A percentile compares a stretch with the other conserved stretches of the same genome.
These are phyloP conservation scores for Philopedon plagiatum DNA, from an alignment of 2,888 invertebrate genomes.

Conservation along the genomic window DNA sequence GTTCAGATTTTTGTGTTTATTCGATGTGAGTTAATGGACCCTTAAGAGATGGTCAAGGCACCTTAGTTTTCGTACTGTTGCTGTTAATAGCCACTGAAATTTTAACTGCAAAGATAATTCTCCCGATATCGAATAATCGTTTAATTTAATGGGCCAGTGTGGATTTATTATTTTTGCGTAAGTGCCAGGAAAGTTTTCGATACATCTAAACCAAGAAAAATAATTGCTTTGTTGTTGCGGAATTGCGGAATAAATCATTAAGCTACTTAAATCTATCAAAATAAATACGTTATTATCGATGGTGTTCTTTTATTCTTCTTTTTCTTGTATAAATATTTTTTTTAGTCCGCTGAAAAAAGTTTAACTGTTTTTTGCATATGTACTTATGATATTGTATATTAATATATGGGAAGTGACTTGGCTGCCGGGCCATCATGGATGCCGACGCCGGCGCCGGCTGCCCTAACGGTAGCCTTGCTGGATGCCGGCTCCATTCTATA, in stretches of 20 bases:
- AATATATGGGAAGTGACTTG: too few species aligned
- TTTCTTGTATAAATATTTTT: too few species aligned
- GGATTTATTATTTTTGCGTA: constrained; percentile 12
- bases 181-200: constrained; percentile 12
- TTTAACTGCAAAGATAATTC: constrained; percentile 3
- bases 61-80: not conserved
- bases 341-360: too few species aligned
- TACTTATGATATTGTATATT: too few species aligned
- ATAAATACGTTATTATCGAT: not conserved
- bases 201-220: not conserved
- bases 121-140: not conserved
- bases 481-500: too few species aligned
- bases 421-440: too few species aligned
- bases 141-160: not conserved
- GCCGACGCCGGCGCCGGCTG: too few species aligned
- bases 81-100: not conserved
- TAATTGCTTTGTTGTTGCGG: not conserved
- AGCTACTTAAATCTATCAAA: not conserved
- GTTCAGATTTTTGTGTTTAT: too few species aligned
- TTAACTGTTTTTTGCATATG: too few species aligned
- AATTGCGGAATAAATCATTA: not conserved
- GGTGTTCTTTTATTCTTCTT: not conserved
- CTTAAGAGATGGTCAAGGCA: not conserved
- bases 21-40: too few species aligned
- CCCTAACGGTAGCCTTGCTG: too few species aligned